These are phyloP conservation scores for Hydrozoanthus gracilis DNA, from an alignment of 92 coral and sea anemone species.

Conservation along the genomic window DNA sequence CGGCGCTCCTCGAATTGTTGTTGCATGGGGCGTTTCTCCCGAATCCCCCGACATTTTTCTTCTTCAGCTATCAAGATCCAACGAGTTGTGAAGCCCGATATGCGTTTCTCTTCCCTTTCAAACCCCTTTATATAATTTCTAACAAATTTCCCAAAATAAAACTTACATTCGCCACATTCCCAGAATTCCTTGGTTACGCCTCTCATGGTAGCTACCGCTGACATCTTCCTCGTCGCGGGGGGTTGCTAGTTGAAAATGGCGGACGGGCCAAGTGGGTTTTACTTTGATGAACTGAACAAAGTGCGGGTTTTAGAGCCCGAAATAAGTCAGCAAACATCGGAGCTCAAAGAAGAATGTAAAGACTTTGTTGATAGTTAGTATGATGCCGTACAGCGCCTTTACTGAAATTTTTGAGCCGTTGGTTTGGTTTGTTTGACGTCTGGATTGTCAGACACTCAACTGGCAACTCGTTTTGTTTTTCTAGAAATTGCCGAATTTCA, in stretches of 20 bases:
- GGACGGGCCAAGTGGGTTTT: conserved; percentile 95
- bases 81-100: background rate
- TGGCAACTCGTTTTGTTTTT: conserved; percentile 22
- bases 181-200: conserved; percentile 50
- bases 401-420: background rate
- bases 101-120: background rate
- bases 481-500: conserved; percentile 97
- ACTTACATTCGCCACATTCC: conserved; percentile 18
- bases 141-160: conserved; percentile 39
- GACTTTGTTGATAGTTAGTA: conserved; percentile 97
- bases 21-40: conserved; percentile 89
- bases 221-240: conserved; percentile 7
- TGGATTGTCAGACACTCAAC: background rate
- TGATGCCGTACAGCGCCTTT: background rate
- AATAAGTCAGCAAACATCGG: conserved; percentile 90
- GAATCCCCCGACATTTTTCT: conserved; percentile 71
- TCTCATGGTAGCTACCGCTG: conserved; percentile 45
- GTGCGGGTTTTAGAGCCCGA: conserved; percentile 98
- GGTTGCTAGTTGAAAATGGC: conserved; percentile 78
- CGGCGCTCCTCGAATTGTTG: conserved; percentile 91
- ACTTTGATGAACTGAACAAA: conserved; percentile 97
- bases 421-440: background rate
- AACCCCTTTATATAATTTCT: conserved; percentile 23
- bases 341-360: conserved; percentile 97
- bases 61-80: background rate